These are phyloP conservation scores for Drosophila leontia DNA, from an alignment of 1,140 invertebrate genomes.

Conservation along the genomic window DNA sequence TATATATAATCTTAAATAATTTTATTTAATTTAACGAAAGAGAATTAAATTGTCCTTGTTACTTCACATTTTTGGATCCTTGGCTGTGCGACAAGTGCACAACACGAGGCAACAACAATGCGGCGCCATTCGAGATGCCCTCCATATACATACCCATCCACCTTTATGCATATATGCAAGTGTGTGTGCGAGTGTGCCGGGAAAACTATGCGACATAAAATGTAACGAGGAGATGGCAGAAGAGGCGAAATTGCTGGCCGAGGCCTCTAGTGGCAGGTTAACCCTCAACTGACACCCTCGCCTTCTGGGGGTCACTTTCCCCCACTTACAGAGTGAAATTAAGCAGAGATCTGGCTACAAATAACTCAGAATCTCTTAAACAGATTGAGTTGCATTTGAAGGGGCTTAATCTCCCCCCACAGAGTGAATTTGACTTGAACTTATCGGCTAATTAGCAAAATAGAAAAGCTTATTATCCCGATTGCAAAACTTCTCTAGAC, in stretches of 20 bases:
- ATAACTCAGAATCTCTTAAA: slow-evolving; percentile 1
- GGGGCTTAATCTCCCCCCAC: not conserved
- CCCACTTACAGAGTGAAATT: slow-evolving; percentile 36
- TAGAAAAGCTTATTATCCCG: slow-evolving; percentile 39
- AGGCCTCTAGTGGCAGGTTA: slow-evolving; percentile 27
- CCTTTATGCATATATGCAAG: slow-evolving; percentile 55
- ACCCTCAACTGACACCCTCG: slow-evolving; percentile 2
- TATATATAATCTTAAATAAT: not conserved
- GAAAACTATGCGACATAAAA: slow-evolving; percentile 58
- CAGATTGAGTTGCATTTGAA: slow-evolving; percentile 23
- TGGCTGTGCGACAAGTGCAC: slow-evolving; percentile 55
- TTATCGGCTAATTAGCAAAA: slow-evolving; percentile 48
- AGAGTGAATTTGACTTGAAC: slow-evolving; percentile 4
- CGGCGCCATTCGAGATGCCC: slow-evolving; percentile 67
- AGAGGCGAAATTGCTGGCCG: slow-evolving; percentile 25
- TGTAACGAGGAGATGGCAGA: slow-evolving; percentile 44
- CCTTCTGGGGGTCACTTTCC: slow-evolving; percentile 17
- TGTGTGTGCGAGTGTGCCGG: slow-evolving; percentile 26
- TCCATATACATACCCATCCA: slow-evolving; percentile 22
- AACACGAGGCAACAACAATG: slow-evolving; percentile 53
- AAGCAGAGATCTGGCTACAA: slow-evolving; percentile 12
- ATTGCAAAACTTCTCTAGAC: slow-evolving; percentile 39
- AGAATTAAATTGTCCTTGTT: not conserved
- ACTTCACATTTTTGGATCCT: not conserved
- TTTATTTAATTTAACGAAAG: not conserved